Evolutionary conservation across 2,113 vertebrate genomes (phyloP), one percentile per base, ranked within the genome.

Genomic region (Rhynchomys soricoides): DNA sequence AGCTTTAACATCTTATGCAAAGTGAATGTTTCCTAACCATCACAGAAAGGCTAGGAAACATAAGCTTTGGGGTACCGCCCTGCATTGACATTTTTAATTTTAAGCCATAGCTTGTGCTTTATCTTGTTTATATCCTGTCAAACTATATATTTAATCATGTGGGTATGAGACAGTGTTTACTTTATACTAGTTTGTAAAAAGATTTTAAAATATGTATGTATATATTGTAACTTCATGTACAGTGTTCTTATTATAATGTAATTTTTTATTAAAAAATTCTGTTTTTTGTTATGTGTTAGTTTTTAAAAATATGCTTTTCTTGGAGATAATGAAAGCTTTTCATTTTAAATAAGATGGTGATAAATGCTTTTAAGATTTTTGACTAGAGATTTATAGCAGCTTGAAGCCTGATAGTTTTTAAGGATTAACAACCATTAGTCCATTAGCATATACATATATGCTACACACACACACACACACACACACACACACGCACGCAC

Each of bases 191-290:
- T 97, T 91, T 48, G 82, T 92, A 96, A 96, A 96, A 37, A 88
- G 59, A 74, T 93, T 96, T 50, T 66, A 89, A 79, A 71, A 37
- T 96, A n/a, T 97, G 22, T 68, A 34, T 97, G 24, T 97, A 77
- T 95, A 90, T 98, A 86, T 77, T 92, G 43, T 97, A 97, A 97
- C 40, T 97, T 96, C 97, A 97, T 98, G 73, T 98, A 94, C 96
- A 96, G 24, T 97, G 94, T 97, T 94, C 50, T 96, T 97, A 86
- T 97, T 98, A 95, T 92, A 97, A 98, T 98, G 96, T 98, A 97
- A 97, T 62, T 97, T 83, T 95, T 97, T 89, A 93, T 89, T 98
- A 98, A 93, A 97, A 96, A 87, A 88, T 62, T 92, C 93, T 94
- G 95, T 95, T 97, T 89, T 95, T 97, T 74, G 48, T 91, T 92